Base-by-base conservation (phyloP, 1,140 invertebrate species). In the Conus betulinus region DNA sequence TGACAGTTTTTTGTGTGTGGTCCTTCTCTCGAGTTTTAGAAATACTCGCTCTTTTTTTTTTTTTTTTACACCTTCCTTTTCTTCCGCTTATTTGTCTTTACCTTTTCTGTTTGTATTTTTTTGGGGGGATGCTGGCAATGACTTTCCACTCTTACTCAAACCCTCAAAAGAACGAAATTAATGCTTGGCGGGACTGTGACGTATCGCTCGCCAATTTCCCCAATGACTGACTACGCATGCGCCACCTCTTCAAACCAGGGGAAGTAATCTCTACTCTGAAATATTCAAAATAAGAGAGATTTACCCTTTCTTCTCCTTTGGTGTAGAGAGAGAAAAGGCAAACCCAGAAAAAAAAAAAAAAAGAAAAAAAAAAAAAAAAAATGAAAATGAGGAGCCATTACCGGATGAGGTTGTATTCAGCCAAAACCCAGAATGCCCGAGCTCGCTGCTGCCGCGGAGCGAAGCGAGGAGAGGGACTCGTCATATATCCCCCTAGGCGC, bases 201-300 rank as follows among this genome's bases (percentile, higher is more conserved):
- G 39, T 81, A 81, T 81, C 23, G 39, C 15, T 81, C 13, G 25
- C 2, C 79, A 23, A 53, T 81, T 81, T 81, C 79, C 51, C 79
- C 13, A 81, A 23, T 53, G 79, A 81, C 39, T 53, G 79, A 81
- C 52, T 81, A 53, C 79, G 79, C 79, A 81, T 81, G 79, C 79
- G 79, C 79, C 17, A 15, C 39, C 23, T 23, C 10, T 81, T 81
- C 6, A 63, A 63, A 63, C 60, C 27, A 53, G 5, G 76, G 79
- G 39, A 53, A 81, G 79, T 81, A 81, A 81, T 81, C 79, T 81
- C 39, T 23, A 39, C 27, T 84, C 55, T 60, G 57, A 84, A 67
- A 84, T 84, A 84, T 84, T 84, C 53, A 84, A 84, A 84, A 84
- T 53, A 84, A 84, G 82, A 84, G 79, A 81, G 79, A 81, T 81